A percentile compares a stretch with the other conserved stretches of the same genome.
phyloP scores from a whole-genome alignment of 1,140 invertebrate species.

The Atta colombica region DNA sequence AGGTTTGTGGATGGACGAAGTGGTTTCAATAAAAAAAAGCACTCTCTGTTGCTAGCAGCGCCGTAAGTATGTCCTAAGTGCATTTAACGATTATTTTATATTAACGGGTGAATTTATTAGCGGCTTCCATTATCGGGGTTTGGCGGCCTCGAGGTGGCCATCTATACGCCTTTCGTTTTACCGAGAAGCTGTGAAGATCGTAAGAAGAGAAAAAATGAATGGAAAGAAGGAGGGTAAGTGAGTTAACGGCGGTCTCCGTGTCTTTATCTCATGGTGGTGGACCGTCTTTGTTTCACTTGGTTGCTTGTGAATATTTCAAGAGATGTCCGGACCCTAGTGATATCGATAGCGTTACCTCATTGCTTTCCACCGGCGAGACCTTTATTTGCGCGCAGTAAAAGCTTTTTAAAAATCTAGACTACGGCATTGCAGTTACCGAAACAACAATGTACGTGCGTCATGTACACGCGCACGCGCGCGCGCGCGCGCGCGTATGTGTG shows the following conservation, averaged over 20 bases:
- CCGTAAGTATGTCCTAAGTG: slow-evolving; percentile 85
- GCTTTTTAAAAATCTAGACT: slow-evolving; percentile 32
- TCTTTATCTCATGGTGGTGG: slow-evolving; percentile 72
- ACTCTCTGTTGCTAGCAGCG: slow-evolving; percentile 78
- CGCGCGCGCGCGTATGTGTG: too few species aligned
- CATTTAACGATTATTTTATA: slow-evolving; percentile 87
- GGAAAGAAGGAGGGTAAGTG: slow-evolving; percentile 59
- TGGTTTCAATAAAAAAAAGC: slow-evolving; percentile 78
- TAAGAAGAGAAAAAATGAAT: slow-evolving; percentile 54
- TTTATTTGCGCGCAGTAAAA: slow-evolving; percentile 39
- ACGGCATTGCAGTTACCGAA: not conserved
- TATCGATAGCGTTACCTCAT: slow-evolving; percentile 60
- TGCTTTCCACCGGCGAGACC: slow-evolving; percentile 22
- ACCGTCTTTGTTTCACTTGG: slow-evolving; percentile 73
- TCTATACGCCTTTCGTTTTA: slow-evolving; percentile 77
- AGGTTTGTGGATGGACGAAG: slow-evolving; percentile 61
- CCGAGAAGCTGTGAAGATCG: slow-evolving; percentile 42
- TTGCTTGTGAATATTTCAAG: slow-evolving; percentile 72
- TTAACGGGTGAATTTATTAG: slow-evolving; percentile 86
- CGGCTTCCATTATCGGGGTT: slow-evolving; percentile 84
- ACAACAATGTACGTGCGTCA: not conserved
- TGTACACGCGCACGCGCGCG: not conserved
- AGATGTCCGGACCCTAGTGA: slow-evolving; percentile 51
- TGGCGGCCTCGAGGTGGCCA: slow-evolving; percentile 74
- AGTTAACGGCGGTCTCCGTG: slow-evolving; percentile 62